Conservation (phyloP, 2,113 vertebrate genomes). For the Tiliqua scincoides region DNA sequence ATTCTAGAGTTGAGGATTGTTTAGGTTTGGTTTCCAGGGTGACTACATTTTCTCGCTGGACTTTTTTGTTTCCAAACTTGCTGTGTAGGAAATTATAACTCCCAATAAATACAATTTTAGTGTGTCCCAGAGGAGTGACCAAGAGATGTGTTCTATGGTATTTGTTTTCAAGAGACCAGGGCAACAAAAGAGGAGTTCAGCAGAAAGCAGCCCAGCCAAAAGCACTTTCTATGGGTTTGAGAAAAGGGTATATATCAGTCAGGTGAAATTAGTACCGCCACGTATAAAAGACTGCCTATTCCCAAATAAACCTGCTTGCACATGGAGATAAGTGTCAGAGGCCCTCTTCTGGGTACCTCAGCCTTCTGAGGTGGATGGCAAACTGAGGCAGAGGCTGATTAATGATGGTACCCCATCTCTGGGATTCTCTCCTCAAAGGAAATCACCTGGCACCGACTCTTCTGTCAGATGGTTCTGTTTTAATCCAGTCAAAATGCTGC, state of each 20-base stretch:
- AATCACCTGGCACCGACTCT: too few species aligned
- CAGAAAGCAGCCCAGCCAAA: background rate
- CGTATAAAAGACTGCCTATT: too few species aligned
- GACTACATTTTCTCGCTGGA: background rate
- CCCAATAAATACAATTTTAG: background rate
- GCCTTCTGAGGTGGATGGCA: too few species aligned
- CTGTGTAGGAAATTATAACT: background rate
- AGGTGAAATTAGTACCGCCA: background rate
- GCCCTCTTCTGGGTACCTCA: too few species aligned
- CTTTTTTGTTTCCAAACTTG: background rate
- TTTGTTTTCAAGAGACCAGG: background rate
- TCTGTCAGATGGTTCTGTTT: too few species aligned
- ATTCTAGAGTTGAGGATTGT: background rate
- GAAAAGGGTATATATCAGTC: background rate
- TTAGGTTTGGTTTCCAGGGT: slow-evolving; percentile 20
- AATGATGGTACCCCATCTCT: too few species aligned
- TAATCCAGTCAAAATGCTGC: too few species aligned
- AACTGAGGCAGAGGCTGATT: too few species aligned
- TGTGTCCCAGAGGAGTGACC: background rate
- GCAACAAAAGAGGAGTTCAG: background rate
- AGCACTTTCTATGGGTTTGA: background rate
- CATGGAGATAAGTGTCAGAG: too few species aligned
- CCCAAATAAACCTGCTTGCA: too few species aligned
- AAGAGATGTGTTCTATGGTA: background rate
- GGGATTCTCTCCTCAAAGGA: too few species aligned